phyloP scores from a whole-genome alignment of 92 coral and sea anemone genomes.

The Porites lobata region DNA sequence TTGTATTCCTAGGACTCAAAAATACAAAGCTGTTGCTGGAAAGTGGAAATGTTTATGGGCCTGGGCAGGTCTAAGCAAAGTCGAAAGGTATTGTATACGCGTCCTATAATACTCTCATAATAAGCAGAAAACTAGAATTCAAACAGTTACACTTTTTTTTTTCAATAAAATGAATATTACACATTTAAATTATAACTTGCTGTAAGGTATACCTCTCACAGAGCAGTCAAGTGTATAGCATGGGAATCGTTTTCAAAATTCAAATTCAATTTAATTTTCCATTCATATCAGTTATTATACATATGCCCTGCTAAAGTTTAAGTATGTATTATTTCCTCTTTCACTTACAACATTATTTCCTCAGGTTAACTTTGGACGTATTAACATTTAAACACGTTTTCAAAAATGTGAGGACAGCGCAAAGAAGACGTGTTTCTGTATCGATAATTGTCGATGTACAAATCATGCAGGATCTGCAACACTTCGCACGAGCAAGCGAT shows the following conservation, averaged over 20 bases:
- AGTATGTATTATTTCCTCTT: background rate
- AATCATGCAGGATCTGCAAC: slow-evolving; percentile 57
- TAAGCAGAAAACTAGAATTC: too few species aligned
- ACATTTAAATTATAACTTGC: too few species aligned
- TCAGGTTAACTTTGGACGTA: slow-evolving; percentile 51
- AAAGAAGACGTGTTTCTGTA: slow-evolving; percentile 22
- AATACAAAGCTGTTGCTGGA: slow-evolving; percentile 47
- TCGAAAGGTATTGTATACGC: slow-evolving; percentile 35
- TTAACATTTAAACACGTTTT: slow-evolving; percentile 28
- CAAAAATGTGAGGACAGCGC: slow-evolving; percentile 42
- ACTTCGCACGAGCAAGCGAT: slow-evolving; percentile 46
- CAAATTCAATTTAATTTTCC: too few species aligned
- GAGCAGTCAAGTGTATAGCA: too few species aligned
- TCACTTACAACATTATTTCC: background rate
- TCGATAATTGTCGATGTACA: slow-evolving; percentile 32
- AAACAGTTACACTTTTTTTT: too few species aligned
- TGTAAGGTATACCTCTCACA: too few species aligned
- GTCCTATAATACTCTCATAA: too few species aligned
- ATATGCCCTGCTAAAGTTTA: too few species aligned
- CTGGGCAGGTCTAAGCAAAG: slow-evolving; percentile 53
- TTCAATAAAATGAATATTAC: too few species aligned
- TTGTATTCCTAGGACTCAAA: slow-evolving; percentile 41
- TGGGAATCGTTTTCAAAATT: too few species aligned
- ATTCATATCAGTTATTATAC: too few species aligned
- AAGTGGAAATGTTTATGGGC: slow-evolving; percentile 49